Percentiles rank a stretch among this genome's conserved stretches.
Conservation (phyloP, 2,888 invertebrate species). For the Acanthacorydalis orientalis region DNA sequence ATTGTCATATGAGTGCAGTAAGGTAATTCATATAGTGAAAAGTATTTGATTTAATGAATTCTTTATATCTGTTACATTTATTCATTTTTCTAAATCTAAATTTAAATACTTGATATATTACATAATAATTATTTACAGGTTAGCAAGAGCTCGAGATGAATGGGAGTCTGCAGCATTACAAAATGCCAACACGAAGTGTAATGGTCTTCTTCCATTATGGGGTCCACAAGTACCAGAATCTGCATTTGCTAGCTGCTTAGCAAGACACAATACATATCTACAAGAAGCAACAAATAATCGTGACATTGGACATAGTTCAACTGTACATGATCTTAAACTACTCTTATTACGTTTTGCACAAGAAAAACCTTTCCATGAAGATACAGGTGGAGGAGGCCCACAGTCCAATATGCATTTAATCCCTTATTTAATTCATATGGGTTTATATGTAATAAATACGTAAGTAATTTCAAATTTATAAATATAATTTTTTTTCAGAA, state of each 20-base stretch:
- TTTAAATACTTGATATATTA: constrained; percentile 1
- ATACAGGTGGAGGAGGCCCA: constrained; percentile 92
- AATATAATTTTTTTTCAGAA: no score
- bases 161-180: constrained; percentile 97
- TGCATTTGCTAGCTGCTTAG: constrained; percentile 83
- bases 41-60: not conserved
- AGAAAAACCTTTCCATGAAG: constrained; percentile 92
- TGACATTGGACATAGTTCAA: constrained; percentile 63
- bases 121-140: not conserved
- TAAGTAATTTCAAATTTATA: constrained; percentile 26
- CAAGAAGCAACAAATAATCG: constrained; percentile 55
- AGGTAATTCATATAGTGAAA: constrained; percentile 29
- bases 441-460: constrained; percentile 85
- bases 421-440: constrained; percentile 87
- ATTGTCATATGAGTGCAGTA: constrained; percentile 95
- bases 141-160: constrained; percentile 57
- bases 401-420: constrained; percentile 95
- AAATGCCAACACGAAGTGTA: constrained; percentile 95
- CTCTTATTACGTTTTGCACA: constrained; percentile 76
- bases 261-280: constrained; percentile 77
- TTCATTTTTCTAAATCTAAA: not conserved
- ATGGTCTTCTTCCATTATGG: constrained; percentile 91
- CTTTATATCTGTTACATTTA: not conserved
- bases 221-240: constrained; percentile 80
- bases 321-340: constrained; percentile 85